Base-by-base conservation (phyloP, 2,888 invertebrate species). In the Polydrusus cervinus region DNA sequence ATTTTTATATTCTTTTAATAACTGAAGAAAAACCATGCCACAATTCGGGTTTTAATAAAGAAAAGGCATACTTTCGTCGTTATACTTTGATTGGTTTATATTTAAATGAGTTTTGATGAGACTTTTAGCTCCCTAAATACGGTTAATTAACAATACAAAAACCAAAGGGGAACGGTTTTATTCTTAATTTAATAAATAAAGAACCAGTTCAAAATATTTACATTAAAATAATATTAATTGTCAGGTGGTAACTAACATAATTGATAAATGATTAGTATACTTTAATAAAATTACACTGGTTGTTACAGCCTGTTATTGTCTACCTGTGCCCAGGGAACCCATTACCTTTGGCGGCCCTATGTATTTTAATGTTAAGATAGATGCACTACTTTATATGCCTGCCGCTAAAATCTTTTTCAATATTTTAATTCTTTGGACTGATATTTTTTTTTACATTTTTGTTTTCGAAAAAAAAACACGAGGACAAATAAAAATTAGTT, bases 131-230 rank as follows among this genome's bases (percentile, higher is more conserved):
- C 16, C 16, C 11, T 53, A n/a, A n/a, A 20, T n/a, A 53, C 53
- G 53, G 53, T 25, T 30, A 53, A 53, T 53, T 53, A 53, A 30
- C 20, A 53, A 53, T 11, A 30, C n/a, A 6, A 3, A 30, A 25
- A 53, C n/a, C 10, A 30, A 8, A 5, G n/a, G 11, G n/a, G 3
- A 20, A 20, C 11, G 20, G 30, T n/a, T 53, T 25, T n/a, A 1
- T 11, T n/a, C 30, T 7, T 53, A 53, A 53, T 30, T 25, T n/a
- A 53, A n/a, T n/a, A 53, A 53, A 53, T 53, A 53, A 30, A n/a
- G 1, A 53, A 9, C 11, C 25, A 2, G 25, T 1, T 13, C n/a
- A 53, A 53, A 53, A 53, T 30, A 20, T 53, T 53, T n/a, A 25
- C 7, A 3, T 25, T 25, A 10, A 5, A 25, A 51, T 8, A 1